Base-by-base conservation (phyloP, 2,888 invertebrate species). In the Caenorhabditis sp. region DNA sequence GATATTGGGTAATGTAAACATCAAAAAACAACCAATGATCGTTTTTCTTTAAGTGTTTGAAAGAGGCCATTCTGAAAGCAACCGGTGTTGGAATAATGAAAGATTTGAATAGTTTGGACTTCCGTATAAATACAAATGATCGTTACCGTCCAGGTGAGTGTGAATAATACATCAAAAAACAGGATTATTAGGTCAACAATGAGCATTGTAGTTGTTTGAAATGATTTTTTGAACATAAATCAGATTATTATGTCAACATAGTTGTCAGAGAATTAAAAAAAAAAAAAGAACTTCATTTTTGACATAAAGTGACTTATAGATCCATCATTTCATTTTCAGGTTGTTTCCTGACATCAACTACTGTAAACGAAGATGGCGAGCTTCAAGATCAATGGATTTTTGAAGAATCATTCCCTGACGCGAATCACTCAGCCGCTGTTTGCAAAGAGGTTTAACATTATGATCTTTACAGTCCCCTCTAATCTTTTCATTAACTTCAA, bases 11-110 rank as follows among this genome's bases (percentile, higher is more conserved):
- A 31, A 31, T n/a, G n/a, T n/a, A n/a, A n/a, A n/a, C n/a, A n/a
- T n/a, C n/a, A n/a, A n/a, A 87, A 84, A n/a, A n/a, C n/a, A n/a
- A 31, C 12, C 1, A 64, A 50, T 8, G 3, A 7, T 21, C 72
- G 83, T 77, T 66, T 85, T 31, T 31, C 10, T 31, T 31, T 4
- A 4, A 31, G 86, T 87, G 87, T 63, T 70, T 87, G 59, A 87
- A 87, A 69, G 87, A 87, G 59, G 84, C 87, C 1, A 78, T 88
- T 50, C 70, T 87, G 58, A 87, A 87, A 64, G 87, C 87, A 12
- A 87, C 87, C 2, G 87, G 87, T 1, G 81, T 87, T 21, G 87
- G 87, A 65, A 85, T 87, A 66, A 78, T 84, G 70, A 78, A 86
- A 62, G 83, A 86, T 60, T 75, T 87, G 59, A 79, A 82, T 52